phyloP scores from a whole-genome alignment of 2,888 invertebrate genomes.

The Baccha elongata region DNA sequence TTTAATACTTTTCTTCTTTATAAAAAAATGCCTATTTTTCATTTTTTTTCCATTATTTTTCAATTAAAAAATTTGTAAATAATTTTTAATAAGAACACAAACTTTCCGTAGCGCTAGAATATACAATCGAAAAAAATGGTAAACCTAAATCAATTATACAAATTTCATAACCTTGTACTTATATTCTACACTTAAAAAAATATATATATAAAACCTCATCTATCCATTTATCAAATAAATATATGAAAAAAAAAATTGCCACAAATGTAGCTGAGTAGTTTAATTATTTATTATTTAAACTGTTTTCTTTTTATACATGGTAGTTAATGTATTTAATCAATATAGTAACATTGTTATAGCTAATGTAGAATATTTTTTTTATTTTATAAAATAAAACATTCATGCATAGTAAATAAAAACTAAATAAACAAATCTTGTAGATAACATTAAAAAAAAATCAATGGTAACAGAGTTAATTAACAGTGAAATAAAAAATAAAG shows the following conservation, averaged over 20 bases:
- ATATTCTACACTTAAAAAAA: conserved; percentile 32
- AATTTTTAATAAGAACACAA: conserved; percentile 17
- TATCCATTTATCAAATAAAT: conserved; percentile 10
- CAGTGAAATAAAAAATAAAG: conserved; percentile 18
- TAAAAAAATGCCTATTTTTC: neutral
- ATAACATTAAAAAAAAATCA: conserved; percentile 54
- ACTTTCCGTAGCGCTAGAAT: conserved; percentile 46
- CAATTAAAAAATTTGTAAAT: conserved; percentile 41
- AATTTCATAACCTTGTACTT: conserved; percentile 36
- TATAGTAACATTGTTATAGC: conserved; percentile 12
- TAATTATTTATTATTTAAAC: neutral
- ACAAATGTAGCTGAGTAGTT: conserved; percentile 46
- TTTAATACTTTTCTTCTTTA: conserved; percentile 49
- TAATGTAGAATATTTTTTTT: conserved; percentile 16
- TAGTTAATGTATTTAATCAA: conserved; percentile 13
- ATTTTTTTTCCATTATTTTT: neutral
- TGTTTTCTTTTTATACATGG: conserved; percentile 8
- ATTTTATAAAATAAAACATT: conserved; percentile 27
- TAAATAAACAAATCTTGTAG: conserved; percentile 75
- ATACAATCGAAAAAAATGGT: conserved; percentile 45
- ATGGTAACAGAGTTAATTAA: conserved; percentile 54
- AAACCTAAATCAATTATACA: conserved; percentile 63
- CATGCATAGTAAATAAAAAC: conserved; percentile 29
- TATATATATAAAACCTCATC: conserved; percentile 44
- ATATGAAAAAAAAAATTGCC: conserved; percentile 47